Evolutionary conservation across 2,797 vertebrate genomes (phyloP), one percentile per base, ranked within the genome.

Genomic region (Erithacus rubecula): DNA sequence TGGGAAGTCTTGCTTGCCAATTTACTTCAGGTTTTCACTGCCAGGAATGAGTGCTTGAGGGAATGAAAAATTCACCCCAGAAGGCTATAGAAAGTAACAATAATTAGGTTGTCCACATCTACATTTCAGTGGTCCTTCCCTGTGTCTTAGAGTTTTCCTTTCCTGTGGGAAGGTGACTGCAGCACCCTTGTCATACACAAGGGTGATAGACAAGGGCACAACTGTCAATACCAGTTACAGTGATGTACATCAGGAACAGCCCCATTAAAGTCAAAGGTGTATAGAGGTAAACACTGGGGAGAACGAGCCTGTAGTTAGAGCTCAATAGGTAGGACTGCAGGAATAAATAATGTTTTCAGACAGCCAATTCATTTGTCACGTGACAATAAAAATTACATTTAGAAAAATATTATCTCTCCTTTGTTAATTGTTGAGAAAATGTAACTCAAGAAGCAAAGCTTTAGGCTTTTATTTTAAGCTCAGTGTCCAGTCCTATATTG

Each of bases 391-490:
- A 63, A 71, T 74, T 36, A 19, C 5, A 37, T 37, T 69, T 51
- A 47, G 32, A 62, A 79, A 75, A 59, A 74, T n/a, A 63, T 69
- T 78, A 34, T 7, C 27, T 83, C 64, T 81, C 9, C 3, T 92
- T 83, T 83, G n/a, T 72, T 93, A 83, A 84, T 93, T 90, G 79
- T 78, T 84, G 16, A 93, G 51, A 30, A 92, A 70, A 90, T 49
- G 26, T 37, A 49, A 64, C 78, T 86, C 29, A 56, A 84, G 29
- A 94, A 85, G 43, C 19, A 92, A 89, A 83, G 52, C 18, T 88
- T 93, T 94, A 94, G 85, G 37, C 8, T 58, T 76, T 77, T 77
- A 32, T 84, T 85, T 87, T 51, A 58, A 83, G 32, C 34, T 88
- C 49, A 71, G 16, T 87, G 51, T 90, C 90, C 74, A 93, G 56